These are phyloP conservation scores for Harmothoe impar DNA, from an alignment of 2,888 invertebrate genomes.

Conservation along the genomic window DNA sequence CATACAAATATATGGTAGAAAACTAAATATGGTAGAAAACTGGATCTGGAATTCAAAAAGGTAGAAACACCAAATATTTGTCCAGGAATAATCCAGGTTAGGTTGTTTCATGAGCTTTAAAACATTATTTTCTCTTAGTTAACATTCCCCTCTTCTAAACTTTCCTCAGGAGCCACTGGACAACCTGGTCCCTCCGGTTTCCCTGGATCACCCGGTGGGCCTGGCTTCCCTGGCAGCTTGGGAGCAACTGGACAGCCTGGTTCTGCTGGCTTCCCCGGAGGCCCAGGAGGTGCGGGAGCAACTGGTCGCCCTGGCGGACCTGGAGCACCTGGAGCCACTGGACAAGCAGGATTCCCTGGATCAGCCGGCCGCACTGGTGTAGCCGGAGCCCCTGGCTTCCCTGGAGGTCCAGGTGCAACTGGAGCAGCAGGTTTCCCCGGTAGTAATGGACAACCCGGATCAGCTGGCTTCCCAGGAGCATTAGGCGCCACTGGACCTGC, in stretches of 20 bases:
- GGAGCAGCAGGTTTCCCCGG: constrained; percentile 61
- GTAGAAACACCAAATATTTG: too few relatives aligned
- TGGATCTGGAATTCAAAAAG: too few relatives aligned
- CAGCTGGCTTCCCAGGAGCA: constrained; percentile 56
- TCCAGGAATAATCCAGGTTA: too few relatives aligned
- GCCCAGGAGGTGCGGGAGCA: constrained; percentile 41
- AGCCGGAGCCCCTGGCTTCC: constrained; percentile 63
- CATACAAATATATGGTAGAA: too few relatives aligned
- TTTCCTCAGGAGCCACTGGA: constrained; percentile 53
- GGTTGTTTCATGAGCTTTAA: too few relatives aligned
- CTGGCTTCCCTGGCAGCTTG: neutral
- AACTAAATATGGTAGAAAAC: too few relatives aligned
- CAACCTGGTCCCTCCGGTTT: constrained; percentile 57
- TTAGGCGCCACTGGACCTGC: constrained; percentile 71
- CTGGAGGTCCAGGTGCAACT: constrained; percentile 61
- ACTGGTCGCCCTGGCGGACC: constrained; percentile 40
- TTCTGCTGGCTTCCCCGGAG: constrained; percentile 9
- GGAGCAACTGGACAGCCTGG: constrained; percentile 54
- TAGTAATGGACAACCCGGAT: constrained; percentile 56
- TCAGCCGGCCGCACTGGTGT: constrained; percentile 70
- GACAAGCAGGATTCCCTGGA: constrained; percentile 42
- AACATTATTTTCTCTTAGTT: too few relatives aligned
- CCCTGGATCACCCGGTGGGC: constrained; percentile 60
- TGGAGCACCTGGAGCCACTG: constrained; percentile 33
- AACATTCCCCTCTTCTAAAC: too few relatives aligned